Evolutionary conservation across 2,888 invertebrate genomes (phyloP).

Genomic region (Caenorhabditis japonica): DNA sequence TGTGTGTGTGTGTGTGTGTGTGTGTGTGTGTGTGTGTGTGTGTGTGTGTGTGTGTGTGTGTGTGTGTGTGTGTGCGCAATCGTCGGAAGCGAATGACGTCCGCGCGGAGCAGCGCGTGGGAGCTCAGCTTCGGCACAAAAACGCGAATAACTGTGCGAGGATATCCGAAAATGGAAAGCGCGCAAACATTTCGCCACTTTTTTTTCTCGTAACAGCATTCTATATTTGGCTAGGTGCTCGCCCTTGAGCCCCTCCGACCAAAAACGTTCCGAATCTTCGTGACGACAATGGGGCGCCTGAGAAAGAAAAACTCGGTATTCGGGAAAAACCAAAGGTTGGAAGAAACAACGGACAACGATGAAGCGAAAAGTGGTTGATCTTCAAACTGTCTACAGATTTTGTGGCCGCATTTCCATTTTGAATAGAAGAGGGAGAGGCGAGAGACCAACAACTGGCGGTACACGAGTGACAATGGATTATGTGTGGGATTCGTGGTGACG

Average conservation of each 20-base stretch:
- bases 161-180: constrained; percentile 31
- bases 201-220: constrained; percentile 28
- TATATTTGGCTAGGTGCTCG: constrained; percentile 35
- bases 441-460: no score
- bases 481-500: no score
- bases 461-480: no score
- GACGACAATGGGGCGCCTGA: constrained; percentile 47
- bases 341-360: constrained; percentile 3
- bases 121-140: constrained; percentile 28
- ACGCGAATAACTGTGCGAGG: no score
- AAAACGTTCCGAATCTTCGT: constrained; percentile 40
- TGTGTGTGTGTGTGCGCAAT: constrained; percentile 45
- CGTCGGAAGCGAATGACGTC: constrained; percentile 49
- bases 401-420: no score
- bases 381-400: neutral
- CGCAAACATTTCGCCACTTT: constrained; percentile 33
- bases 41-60: constrained; percentile 46
- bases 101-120: constrained; percentile 26
- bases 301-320: constrained; percentile 1
- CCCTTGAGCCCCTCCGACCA: constrained; percentile 31
- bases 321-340: constrained; percentile 27
- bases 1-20: constrained; percentile 45
- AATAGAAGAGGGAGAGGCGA: neutral
- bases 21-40: constrained; percentile 45
- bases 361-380: constrained; percentile 21